phyloP scores from a whole-genome alignment of 2,113 vertebrate genomes.

The Camelus bactrianus region DNA sequence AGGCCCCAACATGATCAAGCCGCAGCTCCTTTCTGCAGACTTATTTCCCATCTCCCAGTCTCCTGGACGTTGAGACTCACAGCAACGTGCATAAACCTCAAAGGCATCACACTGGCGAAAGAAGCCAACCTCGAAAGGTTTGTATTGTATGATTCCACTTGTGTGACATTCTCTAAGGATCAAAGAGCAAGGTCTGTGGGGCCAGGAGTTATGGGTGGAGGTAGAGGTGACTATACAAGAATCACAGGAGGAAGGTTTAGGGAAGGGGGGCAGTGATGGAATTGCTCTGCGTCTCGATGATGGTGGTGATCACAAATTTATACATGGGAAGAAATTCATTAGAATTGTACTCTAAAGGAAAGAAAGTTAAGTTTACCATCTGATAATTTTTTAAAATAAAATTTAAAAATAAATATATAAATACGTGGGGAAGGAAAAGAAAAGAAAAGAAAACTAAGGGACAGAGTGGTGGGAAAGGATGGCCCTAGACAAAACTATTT shows the following conservation, averaged over 20 bases:
- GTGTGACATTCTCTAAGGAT: background rate
- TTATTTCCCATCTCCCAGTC: background rate
- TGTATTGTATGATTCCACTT: background rate
- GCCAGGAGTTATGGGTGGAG: background rate
- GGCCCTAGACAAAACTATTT: background rate
- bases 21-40: background rate
- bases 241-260: rapidly evolving
- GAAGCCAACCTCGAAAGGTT: background rate
- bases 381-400: background rate
- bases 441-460: background rate
- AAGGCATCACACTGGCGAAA: background rate
- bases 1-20: background rate
- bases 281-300: background rate
- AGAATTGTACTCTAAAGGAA: background rate
- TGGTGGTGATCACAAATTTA: background rate
- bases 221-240: background rate
- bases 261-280: no score
- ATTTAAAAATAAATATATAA: background rate
- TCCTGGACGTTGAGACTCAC: background rate
- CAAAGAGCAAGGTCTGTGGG: background rate
- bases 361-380: background rate
- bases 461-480: background rate
- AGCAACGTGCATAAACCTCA: background rate
- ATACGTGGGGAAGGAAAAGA: no score
- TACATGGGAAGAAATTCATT: background rate